Evolutionary conservation across 2,113 vertebrate species (phyloP), one percentile per base, ranked within the genome.

Genomic region (Pseudonaja textilis): DNA sequence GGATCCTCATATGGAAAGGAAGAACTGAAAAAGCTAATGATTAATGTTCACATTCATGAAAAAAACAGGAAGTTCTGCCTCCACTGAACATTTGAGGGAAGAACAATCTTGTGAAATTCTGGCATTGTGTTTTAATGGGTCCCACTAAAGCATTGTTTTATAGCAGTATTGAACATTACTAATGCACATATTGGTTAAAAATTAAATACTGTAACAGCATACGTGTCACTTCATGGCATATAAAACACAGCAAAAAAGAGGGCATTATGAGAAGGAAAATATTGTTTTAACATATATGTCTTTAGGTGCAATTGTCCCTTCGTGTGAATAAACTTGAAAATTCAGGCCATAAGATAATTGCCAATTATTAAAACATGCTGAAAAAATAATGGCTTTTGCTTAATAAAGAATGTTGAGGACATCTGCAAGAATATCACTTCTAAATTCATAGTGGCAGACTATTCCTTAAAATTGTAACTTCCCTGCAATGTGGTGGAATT

Each of bases 11-110:
- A 4, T 88, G 85, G 50, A 25, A 20, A 54, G 0, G 90, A 94
- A 52, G 89, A 61, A 55, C 50, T 89, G 92, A 86, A 95, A 96
- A 93, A 90, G 90, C 88, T 26, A 57, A 34, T 89, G 91, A 93
- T 89, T 93, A 90, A 86, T 26, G 23, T 12, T 4, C n/a, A 8
- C 1, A 29, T 3, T 18, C 0, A n/a, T 91, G 92, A 26, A 54
- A 64, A 8, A 8, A 25, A 12, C 29, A 34, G 1, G 0, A 3
- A 93, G 52, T 86, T 86, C 6, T 52, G 5, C 23, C 0, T 9
- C 74, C 50, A 7, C 54, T 88, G 88, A 91, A 7, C 55, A 89
- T 56, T 5, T 2, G 20, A 9, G 39, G 64, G 45, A 0, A 6
- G 1, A n/a, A 1, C 4, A 39, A 1, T 0, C 0, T 39, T 10